Evolutionary conservation across 2,113 vertebrate species (phyloP), one percentile per base, ranked within the genome.

Genomic region (Pedetes capensis): DNA sequence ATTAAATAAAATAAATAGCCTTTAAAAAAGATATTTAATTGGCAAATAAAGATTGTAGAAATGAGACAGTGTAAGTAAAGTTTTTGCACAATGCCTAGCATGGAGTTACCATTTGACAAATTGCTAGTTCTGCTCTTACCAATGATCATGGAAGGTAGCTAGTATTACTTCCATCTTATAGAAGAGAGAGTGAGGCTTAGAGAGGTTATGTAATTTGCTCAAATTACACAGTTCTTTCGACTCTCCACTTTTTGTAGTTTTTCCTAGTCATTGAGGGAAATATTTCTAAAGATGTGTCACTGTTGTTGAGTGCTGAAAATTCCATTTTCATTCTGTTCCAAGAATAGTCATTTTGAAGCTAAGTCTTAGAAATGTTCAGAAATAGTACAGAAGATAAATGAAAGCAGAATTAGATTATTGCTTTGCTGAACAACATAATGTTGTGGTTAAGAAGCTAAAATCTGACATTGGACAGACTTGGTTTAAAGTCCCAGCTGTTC

Each of bases 321-420:
- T 49, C 17, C 39, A n/a, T 69, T 87, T n/a, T 87, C n/a, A 87
- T 78, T 92, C 37, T 59, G 61, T 87, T 90, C 42, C n/a, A 79
- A 13, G 47, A 68, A 63, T 23, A 68, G 29, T 63, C 69, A 75
- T 27, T n/a, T 9, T 51, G 37, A 69, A 37, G 59, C 27, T 80
- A 89, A 89, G 92, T 75, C 79, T 72, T 89, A 84, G 81, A 87
- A 75, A 89, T 72, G 42, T 87, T 95, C 66, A 57, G 37, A 49
- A 59, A 76, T 6, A 55, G 71, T 42, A 63, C 42, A 91, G 53
- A 78, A 61, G 87, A 63, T 29, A 93, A 84, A 71, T 63, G 44
- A 86, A 80, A 64, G 29, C n/a, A 89, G 84, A 95, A 64, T 66
- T 53, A 42, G 29, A 23, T 44, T 69, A 71, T 23, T 88, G 59